Conservation (phyloP, 30 jellyfish, hydroid and myxozoan species). For the Cassiopea andromeda region DNA sequence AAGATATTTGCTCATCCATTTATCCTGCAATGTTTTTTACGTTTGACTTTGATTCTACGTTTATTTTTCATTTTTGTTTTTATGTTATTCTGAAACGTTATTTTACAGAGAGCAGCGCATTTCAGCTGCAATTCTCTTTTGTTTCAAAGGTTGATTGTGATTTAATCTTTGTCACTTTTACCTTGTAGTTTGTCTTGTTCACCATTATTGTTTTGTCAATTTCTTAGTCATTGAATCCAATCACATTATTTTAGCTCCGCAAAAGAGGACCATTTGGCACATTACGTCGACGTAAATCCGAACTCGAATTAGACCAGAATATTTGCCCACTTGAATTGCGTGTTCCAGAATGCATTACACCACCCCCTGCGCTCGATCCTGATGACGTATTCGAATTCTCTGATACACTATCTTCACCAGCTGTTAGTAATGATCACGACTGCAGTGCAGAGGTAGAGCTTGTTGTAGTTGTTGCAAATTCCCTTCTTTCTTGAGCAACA, state of each 20-base stretch:
- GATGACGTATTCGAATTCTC: constrained; percentile 92
- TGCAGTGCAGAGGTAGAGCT: constrained; percentile 55
- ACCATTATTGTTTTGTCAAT: neutral
- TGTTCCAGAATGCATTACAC: constrained; percentile 90
- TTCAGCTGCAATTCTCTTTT: no score
- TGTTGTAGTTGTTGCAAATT: neutral
- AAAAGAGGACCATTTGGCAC: constrained; percentile 93
- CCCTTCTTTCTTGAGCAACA: neutral
- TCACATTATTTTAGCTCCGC: constrained; percentile 64
- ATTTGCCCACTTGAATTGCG: constrained; percentile 88
- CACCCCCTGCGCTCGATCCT: constrained; percentile 99
- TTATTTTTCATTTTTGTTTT: no score
- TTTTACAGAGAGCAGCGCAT: no score
- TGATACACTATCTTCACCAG: constrained; percentile 88
- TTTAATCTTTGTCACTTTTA: no score
- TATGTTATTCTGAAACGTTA: no score
- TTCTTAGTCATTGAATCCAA: neutral
- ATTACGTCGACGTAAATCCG: constrained; percentile 92
- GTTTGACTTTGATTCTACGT: no score
- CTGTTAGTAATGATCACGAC: constrained; percentile 72
- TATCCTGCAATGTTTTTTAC: no score
- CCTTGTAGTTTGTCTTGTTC: neutral
- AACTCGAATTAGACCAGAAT: constrained; percentile 85
- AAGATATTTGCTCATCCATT: neutral
- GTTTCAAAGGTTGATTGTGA: no score